phyloP scores from a whole-genome alignment of 2,888 invertebrate genomes.

The Callyntrura sp. region DNA sequence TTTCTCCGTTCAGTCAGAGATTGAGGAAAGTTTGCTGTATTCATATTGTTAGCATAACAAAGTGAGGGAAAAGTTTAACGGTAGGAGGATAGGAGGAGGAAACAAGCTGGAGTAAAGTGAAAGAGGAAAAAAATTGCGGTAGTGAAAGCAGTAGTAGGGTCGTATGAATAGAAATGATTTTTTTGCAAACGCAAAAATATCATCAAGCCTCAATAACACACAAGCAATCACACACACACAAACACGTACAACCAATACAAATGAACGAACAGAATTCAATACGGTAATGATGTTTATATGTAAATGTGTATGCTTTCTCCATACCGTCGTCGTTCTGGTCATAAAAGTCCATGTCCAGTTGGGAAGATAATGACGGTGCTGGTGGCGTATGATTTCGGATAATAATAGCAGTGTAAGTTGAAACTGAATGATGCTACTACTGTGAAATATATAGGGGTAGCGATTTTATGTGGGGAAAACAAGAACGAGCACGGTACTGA shows the following conservation, averaged over 20 bases:
- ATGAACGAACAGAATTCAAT: conserved; percentile 59
- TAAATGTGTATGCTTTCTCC: conserved; percentile 25
- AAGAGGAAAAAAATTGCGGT: background rate
- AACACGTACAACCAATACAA: too few relatives aligned
- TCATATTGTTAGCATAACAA: conserved; percentile 47
- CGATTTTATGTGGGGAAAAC: too few relatives aligned
- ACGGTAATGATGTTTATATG: conserved; percentile 38
- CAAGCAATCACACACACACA: too few relatives aligned
- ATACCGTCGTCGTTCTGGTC: background rate
- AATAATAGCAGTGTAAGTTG: too few relatives aligned
- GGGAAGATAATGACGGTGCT: too few relatives aligned
- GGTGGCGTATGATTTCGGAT: too few relatives aligned
- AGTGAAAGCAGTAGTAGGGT: too few relatives aligned
- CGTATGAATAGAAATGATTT: conserved; percentile 61
- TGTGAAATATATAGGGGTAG: too few relatives aligned
- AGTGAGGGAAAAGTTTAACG: conserved; percentile 40
- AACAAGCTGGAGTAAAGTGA: background rate
- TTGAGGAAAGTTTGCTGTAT: too few relatives aligned
- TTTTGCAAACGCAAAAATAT: conserved; percentile 76
- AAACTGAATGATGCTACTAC: too few relatives aligned
- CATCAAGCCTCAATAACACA: conserved; percentile 67
- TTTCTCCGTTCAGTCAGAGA: background rate
- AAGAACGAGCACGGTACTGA: too few relatives aligned
- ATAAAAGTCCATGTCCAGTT: conserved; percentile 27
- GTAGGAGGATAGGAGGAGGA: background rate